phyloP scores from a whole-genome alignment of 1,140 invertebrate genomes.

The Drosophila biarmipes region DNA sequence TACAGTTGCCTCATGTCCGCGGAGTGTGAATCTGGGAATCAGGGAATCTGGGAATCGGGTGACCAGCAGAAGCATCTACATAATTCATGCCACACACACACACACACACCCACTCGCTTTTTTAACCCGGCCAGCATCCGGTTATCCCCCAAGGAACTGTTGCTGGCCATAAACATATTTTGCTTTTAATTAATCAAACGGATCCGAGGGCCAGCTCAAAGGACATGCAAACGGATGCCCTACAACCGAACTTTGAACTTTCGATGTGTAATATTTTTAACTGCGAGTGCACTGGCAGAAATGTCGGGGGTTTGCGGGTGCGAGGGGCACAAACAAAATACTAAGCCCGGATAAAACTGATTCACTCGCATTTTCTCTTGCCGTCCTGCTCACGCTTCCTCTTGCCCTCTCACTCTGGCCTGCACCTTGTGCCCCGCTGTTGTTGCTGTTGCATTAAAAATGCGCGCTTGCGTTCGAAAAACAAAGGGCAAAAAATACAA shows the following conservation, averaged over 20 bases:
- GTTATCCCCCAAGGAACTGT: slow-evolving; percentile 61
- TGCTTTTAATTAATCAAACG: slow-evolving; percentile 77
- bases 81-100: slow-evolving; percentile 58
- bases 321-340: slow-evolving; percentile 49
- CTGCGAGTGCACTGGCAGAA: slow-evolving; percentile 37
- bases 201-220: slow-evolving; percentile 59
- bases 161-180: slow-evolving; percentile 71
- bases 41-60: slow-evolving; percentile 36
- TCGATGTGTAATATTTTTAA: slow-evolving; percentile 66
- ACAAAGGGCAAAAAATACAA: slow-evolving; percentile 68
- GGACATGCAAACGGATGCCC: slow-evolving; percentile 61
- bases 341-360: slow-evolving; percentile 61
- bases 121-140: slow-evolving; percentile 26
- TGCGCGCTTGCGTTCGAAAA: slow-evolving; percentile 84
- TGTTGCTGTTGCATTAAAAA: slow-evolving; percentile 74
- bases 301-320: background rate
- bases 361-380: slow-evolving; percentile 2
- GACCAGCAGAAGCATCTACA: slow-evolving; percentile 26
- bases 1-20: slow-evolving; percentile 45
- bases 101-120: slow-evolving; percentile 7
- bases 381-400: background rate
- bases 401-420: background rate
- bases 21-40: slow-evolving; percentile 9
- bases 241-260: slow-evolving; percentile 74
- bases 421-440: slow-evolving; percentile 14